Percentiles rank a stretch among this genome's conserved stretches.
Conservation (phyloP, 2,888 invertebrate genomes). For the Acutogordius australiensis region DNA sequence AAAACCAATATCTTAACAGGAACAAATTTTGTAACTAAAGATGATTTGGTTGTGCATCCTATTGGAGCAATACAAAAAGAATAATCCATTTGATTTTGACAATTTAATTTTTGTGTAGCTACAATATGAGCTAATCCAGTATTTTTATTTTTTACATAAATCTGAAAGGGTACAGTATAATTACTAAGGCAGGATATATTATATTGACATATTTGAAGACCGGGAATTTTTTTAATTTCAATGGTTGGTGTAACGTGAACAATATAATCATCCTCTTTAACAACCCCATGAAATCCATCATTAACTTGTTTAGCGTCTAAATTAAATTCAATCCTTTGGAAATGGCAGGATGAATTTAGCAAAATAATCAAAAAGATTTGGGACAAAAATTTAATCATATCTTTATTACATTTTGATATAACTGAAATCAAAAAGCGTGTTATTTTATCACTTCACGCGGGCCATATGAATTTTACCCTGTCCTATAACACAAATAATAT, state of each 20-base stretch:
- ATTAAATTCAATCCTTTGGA: neutral
- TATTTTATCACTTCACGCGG: too few species aligned
- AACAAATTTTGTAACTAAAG: conserved; percentile 17
- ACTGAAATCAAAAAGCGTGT: too few species aligned
- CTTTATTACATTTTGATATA: too few species aligned
- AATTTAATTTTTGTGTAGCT: conserved; percentile 5
- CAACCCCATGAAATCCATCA: neutral
- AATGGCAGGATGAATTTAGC: too few species aligned
- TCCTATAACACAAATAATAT: too few species aligned
- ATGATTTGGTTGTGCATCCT: too few species aligned
- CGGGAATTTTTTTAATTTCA: neutral
- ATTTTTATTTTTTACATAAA: neutral
- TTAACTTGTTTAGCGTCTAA: neutral
- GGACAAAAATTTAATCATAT: too few species aligned
- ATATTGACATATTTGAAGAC: conserved; percentile 1
- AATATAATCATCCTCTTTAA: conserved; percentile 7
- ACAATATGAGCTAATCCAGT: neutral
- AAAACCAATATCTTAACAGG: conserved; percentile 19
- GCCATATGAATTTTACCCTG: too few species aligned
- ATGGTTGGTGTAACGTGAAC: conserved; percentile 6
- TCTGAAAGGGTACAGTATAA: neutral
- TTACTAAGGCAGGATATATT: neutral
- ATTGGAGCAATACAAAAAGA: neutral
- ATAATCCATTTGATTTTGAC: neutral
- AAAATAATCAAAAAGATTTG: too few species aligned